Base-by-base conservation (phyloP, 2,113 vertebrate genomes). In the Pterocles orientalis region DNA sequence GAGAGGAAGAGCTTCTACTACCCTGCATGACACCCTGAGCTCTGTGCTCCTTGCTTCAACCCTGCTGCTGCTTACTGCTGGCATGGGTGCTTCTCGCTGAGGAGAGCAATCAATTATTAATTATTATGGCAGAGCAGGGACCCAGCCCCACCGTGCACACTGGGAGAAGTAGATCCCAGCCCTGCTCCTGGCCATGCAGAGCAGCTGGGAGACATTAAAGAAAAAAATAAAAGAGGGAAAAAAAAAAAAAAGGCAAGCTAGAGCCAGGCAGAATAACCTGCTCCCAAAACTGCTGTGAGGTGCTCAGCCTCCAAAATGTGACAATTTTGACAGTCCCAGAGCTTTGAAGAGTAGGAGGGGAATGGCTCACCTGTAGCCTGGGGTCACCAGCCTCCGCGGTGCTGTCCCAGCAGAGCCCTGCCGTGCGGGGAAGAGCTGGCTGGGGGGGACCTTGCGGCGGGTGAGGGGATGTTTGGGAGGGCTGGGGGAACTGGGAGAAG, bases 341-440 rank as follows among this genome's bases (percentile, higher is more conserved):
- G 41, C 48, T 84, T 23, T 11, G 10, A 83, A 92, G 28, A 12
- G 3, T 43, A 56, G 78, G 47, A 62, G 14, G 20, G 57, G 56
- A 83, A 73, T 24, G 31, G 14, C 29, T 78, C 64, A 28, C 31
- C 16, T 23, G 58, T 47, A n/a, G 31, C 12, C 3, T 33, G 39
- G 19, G 33, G 13, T 80, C 1, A 0, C 25, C 48, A 36, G 34
- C 54, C 48, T 56, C 57, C 1, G 0, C 3, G 13, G 20, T 26
- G 48, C 66, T 85, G 51, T 8, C 26, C 7, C 29, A 88, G 39
- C 19, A 66, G 76, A 81, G 29, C 15, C 25, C 54, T 69, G 53
- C 34, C 12, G 7, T 0, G 1, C 0, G 3, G n/a, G 17, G 36
- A 87, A 33, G 43, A 94, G 39, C 36, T 8, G 11, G 50, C 36